Evolutionary conservation across 2,113 vertebrate species (phyloP), one percentile per base, ranked within the genome.

Genomic region (Sphaerodactylus townsendi): DNA sequence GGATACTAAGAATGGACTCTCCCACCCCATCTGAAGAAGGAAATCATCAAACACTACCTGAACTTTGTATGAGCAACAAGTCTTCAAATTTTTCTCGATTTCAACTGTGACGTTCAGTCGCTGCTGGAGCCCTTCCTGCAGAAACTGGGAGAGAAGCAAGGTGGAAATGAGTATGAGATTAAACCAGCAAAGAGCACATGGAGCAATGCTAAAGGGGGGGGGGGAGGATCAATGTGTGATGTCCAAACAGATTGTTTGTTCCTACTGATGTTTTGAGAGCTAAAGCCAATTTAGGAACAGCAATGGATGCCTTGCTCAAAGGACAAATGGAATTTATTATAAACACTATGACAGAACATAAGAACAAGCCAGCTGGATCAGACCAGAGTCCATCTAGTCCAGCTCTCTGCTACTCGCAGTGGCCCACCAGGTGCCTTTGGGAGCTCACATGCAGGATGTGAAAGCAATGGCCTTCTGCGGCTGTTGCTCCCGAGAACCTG

Each of bases 21-120:
- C 2, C 41, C 28, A 33, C 6, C 10, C 48, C 15, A 44, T 65
- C 33, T 64, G 39, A 75, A 73, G 19, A 46, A 88, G 86, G 65
- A 23, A 72, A 28, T 37, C 35, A 83, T 39, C 6, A 0, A 17
- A 37, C n/a, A 69, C 46, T 81, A 96, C 96, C 95, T 96, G 91
- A 37, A 96, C 75, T 46, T 1, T 50, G 72, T 96, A 96, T 21
- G 0, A 86, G 86, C 96, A 96, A 86, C 96, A 96, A 89, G 82
- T 84, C 37, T 30, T 79, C 3, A 62, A 37, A 44, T 83, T 88
- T 14, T 39, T 78, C 19, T 95, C 89, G 2, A 95, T 64, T 76
- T 37, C 64, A 80, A 96, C 5, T 0, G 92, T 95, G 88, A 95
- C 37, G 1, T 94, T 95, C 68, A 79, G 66, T 39, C 87, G 89